Evolutionary conservation across 1,140 invertebrate species (phyloP), one percentile per base, ranked within the genome.

Genomic region (Cyphomyrmex costatus): DNA sequence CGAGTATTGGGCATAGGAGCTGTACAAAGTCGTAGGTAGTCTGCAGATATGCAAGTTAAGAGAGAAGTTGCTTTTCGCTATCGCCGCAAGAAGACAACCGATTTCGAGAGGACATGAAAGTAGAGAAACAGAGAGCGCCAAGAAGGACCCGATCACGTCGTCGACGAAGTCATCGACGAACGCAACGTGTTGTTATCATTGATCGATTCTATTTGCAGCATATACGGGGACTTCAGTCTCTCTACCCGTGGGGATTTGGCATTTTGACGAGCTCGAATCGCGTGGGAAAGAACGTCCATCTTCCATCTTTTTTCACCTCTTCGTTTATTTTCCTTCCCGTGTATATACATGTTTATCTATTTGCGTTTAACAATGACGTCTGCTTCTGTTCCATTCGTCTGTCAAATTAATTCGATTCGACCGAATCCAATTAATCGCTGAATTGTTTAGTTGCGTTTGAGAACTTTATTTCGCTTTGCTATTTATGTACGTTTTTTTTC

Each of bases 211-310:
- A 73, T 79, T 88, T 65, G 65, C 70, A 76, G 63, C 71, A 56
- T 66, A 82, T 77, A 77, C 51, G 56, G 80, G 80, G 73, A 70
- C 56, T 77, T 68, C 80, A 53, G 76, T 87, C 83, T 77, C 80
- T 77, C 63, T 71, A 88, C 70, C 88, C 88, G 53, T 71, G 77
- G 82, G 86, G 65, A 90, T 90, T 90, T 88, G 88, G 80, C 82
- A 90, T 88, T 90, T 90, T 90, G 89, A 90, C 88, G 89, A 90
- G 86, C 61, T 88, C 86, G 51, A 79, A 73, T 89, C 77, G 74
- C 53, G 36, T 19, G 79, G 36, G 24, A 46, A 42, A 66, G 53
- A 6, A 71, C 14, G 58, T 49, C n/a, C 14, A n/a, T 63, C 16
- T 61, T 76, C n/a, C 46, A 27, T 42, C 10, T 49, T 61, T 27